Conservation (phyloP, 2,113 vertebrate genomes). For the Pituophis catenifer region DNA sequence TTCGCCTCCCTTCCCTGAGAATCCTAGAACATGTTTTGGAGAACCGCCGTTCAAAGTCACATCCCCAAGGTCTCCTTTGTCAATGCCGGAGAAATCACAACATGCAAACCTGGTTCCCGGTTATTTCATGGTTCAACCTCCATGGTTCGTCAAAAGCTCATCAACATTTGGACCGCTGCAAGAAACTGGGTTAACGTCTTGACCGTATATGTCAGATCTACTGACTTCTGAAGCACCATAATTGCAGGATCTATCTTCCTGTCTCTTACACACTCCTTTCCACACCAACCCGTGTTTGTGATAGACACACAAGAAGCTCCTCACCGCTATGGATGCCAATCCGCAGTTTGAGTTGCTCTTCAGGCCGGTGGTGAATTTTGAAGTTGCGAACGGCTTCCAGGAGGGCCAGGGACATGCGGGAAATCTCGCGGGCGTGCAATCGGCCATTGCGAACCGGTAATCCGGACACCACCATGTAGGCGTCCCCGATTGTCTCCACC, state of each 20-base stretch:
- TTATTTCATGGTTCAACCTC: background rate
- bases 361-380: slow-evolving; percentile 81
- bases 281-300: background rate
- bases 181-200: no score
- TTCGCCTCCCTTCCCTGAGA: background rate
- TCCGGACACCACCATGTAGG: slow-evolving; percentile 96
- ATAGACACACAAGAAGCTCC: background rate
- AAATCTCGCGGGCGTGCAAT: slow-evolving; percentile 81
- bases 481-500: slow-evolving; percentile 95
- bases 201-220: background rate
- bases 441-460: slow-evolving; percentile 87
- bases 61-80: background rate
- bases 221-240: background rate
- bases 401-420: slow-evolving; percentile 88
- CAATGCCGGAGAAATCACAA: background rate
- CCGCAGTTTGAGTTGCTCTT: slow-evolving; percentile 81
- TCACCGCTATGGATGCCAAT: slow-evolving; percentile 89
- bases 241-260: background rate
- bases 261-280: no score
- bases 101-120: background rate
- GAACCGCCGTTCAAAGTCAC: background rate
- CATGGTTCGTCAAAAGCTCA: background rate
- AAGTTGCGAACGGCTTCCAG: slow-evolving; percentile 86
- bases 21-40: background rate
- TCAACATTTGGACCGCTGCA: background rate